Base-by-base conservation (phyloP, 1,140 invertebrate genomes). In the Hestina assimilis region DNA sequence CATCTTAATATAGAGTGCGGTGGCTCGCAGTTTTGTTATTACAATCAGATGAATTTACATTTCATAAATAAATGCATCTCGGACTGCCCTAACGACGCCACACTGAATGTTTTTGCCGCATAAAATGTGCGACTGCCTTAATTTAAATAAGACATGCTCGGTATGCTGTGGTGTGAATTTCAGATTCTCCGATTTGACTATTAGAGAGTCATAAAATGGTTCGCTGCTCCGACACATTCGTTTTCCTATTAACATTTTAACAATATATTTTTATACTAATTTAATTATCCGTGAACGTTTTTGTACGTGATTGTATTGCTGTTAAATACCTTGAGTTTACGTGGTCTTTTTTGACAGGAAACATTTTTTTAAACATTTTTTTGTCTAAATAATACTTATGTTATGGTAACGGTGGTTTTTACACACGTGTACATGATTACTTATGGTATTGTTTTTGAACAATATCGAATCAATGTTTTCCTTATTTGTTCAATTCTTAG, bases 41-140 rank as follows among this genome's bases (percentile, higher is more conserved):
- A 87, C 80, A 87, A 87, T 83, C 83, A 81, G 79, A 83, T 79
- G 70, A 69, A 87, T 87, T 87, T 85, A 81, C 84, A 87, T 87
- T 85, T 87, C 84, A 87, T 87, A 87, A 87, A 87, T 87, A 87
- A 87, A 87, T 87, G 82, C 78, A 87, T 81, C 79, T 79, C 61
- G 65, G 58, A 54, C 66, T 60, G 63, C 55, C 59, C 74, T 85
- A 85, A 85, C 83, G 79, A 87, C 76, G 75, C 66, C 59, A 72
- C 72, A 63, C 63, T 67, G 63, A 54, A 73, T 73, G 78, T 83
- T 81, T 83, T 76, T 80, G 72, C 69, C 59, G 64, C 63, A 72
- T 46, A 63, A 58, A 63, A 62, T 74, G 68, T 69, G 74, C 59
- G 71, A 69, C 63, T 56, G 66, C 35, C 54, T 81, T 75, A 67